phyloP scores from a whole-genome alignment of 2,888 invertebrate species.

The Meteorus colon region DNA sequence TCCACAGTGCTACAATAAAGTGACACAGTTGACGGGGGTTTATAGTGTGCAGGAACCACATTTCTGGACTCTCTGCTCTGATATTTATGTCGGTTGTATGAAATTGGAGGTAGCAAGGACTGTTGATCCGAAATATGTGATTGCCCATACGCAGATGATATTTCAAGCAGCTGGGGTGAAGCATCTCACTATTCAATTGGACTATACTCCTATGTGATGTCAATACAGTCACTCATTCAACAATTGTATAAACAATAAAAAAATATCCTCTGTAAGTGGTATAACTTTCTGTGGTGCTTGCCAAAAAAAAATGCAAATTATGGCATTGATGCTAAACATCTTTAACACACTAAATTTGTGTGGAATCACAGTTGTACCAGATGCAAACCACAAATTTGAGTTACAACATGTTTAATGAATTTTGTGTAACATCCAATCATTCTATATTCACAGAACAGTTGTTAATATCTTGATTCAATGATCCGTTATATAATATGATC shows the following conservation, averaged over 20 bases:
- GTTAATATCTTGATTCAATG: conserved; percentile 46
- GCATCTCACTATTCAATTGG: conserved; percentile 94
- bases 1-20: conserved; percentile 91
- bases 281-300: conserved; percentile 56
- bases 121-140: conserved; percentile 94
- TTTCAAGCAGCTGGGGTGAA: conserved; percentile 94
- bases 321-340: conserved; percentile 53
- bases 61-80: conserved; percentile 98
- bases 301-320: conserved; percentile 54
- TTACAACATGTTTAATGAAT: conserved; percentile 58
- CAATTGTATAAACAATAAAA: conserved; percentile 7
- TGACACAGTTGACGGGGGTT: conserved; percentile 93
- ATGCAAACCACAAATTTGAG: conserved; percentile 53
- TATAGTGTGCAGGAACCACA: conserved; percentile 97
- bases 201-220: conserved; percentile 87
- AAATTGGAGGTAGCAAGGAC: conserved; percentile 96
- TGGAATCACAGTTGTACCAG: conserved; percentile 49
- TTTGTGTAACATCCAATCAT: conserved; percentile 1
- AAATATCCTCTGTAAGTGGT: conserved; percentile 29
- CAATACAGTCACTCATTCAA: neutral
- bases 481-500: neutral
- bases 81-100: conserved; percentile 92
- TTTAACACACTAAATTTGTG: conserved; percentile 54
- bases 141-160: conserved; percentile 94
- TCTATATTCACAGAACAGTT: neutral